Base-by-base conservation (phyloP, 2,888 invertebrate genomes). In the Punctoribates punctum region DNA sequence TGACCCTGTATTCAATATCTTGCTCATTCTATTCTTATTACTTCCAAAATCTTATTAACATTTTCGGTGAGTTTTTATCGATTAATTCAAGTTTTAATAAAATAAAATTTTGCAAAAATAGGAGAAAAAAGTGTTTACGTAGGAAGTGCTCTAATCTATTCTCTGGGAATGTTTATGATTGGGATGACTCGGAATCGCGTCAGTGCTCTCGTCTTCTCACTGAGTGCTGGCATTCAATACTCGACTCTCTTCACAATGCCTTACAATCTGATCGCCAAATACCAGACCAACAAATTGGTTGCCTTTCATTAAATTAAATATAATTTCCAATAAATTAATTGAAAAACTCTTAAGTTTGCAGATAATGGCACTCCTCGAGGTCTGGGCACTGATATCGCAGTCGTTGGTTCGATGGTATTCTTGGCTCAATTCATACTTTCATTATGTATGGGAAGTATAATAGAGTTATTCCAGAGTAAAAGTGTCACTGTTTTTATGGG, bases 231-330 rank as follows among this genome's bases (percentile, higher is more conserved):
- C 1, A 90, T 97, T 70, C 95, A 96, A 94, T 97, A 97, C 85
- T 95, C 96, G 17, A 96, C 96, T 0, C 87, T 97, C 34, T 97
- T 97, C 85, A 97, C 96, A 13, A 94, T 97, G 94, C 96, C 96
- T 0, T 97, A 96, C 83, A 86, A 96, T 48, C 86, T 97, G 75
- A 89, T 97, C 38, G 96, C 97, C 6, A 92, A 94, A 83, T 97
- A 96, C 83, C 96, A 97, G 83, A 90, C 93, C n/a, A 90, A 89
- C 77, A 91, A 92, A 81, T 90, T 89, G 86, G 96, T 70, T 42
- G 42, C 42, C 8, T n/a, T 51, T 57, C 57, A 25, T 23, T 57
- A 95, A 86, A 88, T 88, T 75, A 23, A 38, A 23, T 25, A 6
- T 20, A 15, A 6, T 4, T 70, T 70, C 20, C 3, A 46, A 42